These are phyloP conservation scores for Perognathus longimembris DNA, from an alignment of 2,113 vertebrate genomes.

Conservation along the genomic window DNA sequence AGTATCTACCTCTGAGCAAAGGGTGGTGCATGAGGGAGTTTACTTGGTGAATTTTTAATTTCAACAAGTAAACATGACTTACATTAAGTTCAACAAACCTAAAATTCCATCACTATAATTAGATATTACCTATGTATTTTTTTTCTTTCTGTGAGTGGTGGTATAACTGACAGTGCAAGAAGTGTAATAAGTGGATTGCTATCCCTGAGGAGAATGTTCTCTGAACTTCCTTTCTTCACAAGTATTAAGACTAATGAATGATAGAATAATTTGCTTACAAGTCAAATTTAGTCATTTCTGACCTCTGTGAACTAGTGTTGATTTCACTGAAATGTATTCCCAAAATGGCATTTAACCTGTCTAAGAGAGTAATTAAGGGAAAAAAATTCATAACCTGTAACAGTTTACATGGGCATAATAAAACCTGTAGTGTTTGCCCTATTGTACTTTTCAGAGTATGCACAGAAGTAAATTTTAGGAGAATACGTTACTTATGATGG, in stretches of 20 bases:
- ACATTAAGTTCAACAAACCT: conserved; percentile 4
- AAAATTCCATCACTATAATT: neutral
- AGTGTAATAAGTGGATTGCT: neutral
- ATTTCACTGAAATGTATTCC: conserved; percentile 26
- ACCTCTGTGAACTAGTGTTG: neutral
- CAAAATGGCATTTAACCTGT: neutral
- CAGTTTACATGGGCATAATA: neutral
- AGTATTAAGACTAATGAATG: neutral
- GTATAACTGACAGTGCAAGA: too few species aligned
- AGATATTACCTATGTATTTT: neutral
- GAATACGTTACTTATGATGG: conserved; percentile 13
- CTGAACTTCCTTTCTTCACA: neutral
- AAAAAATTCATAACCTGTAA: neutral
- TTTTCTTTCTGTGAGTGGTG: neutral
- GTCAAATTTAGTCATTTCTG: conserved; percentile 36
- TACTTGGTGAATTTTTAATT: neutral
- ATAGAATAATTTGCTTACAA: conserved; percentile 13
- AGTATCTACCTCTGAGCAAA: neutral
- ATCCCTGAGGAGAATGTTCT: neutral
- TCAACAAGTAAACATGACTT: neutral
- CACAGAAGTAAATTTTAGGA: neutral
- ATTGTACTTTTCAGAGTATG: conserved; percentile 7
- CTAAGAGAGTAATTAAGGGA: conserved; percentile 49
- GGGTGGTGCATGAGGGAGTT: neutral
- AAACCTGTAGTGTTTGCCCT: neutral